These are phyloP conservation scores for Montifringilla adamsi DNA, from an alignment of 2,113 vertebrate genomes.

Conservation along the genomic window DNA sequence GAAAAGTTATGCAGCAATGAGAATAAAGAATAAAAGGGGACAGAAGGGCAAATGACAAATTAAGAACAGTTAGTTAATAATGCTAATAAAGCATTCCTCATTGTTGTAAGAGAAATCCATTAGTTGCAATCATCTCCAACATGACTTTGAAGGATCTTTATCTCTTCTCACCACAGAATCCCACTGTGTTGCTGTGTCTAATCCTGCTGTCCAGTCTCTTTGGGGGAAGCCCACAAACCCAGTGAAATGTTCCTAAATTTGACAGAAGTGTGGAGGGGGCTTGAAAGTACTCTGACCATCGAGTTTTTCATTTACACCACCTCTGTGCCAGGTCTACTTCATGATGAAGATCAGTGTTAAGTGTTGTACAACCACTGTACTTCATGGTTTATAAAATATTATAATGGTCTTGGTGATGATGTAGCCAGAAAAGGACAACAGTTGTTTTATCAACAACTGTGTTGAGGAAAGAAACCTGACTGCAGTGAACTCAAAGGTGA, in stretches of 20 bases:
- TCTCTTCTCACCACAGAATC: not conserved
- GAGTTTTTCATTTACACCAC: not conserved
- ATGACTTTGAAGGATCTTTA: not conserved
- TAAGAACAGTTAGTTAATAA: not conserved
- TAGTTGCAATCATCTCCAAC: not conserved
- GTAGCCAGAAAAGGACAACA: not conserved
- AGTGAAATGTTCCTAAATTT: not conserved
- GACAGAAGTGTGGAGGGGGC: not conserved
- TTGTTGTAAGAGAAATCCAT: not conserved
- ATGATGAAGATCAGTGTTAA: not conserved
- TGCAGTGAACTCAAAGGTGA: not conserved
- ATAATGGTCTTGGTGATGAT: not conserved
- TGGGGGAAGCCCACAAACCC: not conserved
- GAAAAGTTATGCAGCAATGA: not conserved
- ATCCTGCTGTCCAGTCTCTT: not conserved
- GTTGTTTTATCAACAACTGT: not conserved
- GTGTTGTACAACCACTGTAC: not conserved
- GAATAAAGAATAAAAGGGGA: not conserved
- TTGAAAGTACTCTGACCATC: not conserved
- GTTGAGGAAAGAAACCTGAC: not conserved
- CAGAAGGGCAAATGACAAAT: not conserved
- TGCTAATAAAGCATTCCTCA: not conserved
- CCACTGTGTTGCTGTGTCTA: not conserved
- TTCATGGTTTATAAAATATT: not conserved
- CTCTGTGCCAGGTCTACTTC: not conserved